Evolutionary conservation across 2,888 invertebrate species (phyloP).

Genomic region (Agrotis exclamationis): DNA sequence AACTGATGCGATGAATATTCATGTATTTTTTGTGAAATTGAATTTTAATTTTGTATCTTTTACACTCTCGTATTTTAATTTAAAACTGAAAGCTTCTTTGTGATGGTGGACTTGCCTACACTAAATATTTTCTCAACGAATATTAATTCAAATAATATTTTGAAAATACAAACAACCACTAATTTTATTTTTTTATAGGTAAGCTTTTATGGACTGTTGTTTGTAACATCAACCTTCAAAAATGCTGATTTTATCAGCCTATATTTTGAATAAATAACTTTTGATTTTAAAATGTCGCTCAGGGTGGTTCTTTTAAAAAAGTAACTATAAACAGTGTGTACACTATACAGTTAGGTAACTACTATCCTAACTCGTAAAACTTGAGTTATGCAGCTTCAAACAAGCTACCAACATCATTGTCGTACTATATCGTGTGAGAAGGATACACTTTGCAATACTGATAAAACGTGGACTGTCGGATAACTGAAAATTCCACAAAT

Average conservation of each 20-base stretch:
- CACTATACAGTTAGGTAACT: not conserved
- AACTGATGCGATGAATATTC: constrained; percentile 49
- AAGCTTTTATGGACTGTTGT: no score
- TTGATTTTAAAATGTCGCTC: no score
- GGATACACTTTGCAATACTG: not conserved
- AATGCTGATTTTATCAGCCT: no score
- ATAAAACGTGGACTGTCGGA: not conserved
- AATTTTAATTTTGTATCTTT: constrained; percentile 22
- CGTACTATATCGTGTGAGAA: not conserved
- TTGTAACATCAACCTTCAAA: no score
- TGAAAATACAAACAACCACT: no score
- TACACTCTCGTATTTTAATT: not conserved
- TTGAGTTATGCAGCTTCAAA: constrained; percentile 13
- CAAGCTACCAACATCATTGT: constrained; percentile 16
- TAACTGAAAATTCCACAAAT: not conserved
- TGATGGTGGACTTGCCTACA: no score
- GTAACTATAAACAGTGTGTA: not conserved
- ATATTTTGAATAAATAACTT: no score
- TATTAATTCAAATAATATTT: no score
- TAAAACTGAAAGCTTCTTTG: not conserved
- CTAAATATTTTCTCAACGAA: no score
- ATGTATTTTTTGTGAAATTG: constrained; percentile 39
- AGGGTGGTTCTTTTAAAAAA: no score
- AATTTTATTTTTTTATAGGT: no score
- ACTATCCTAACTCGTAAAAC: not conserved